Evolutionary conservation across 2,797 vertebrate species (phyloP), one percentile per base, ranked within the genome.

Genomic region (Rachycentron canadum): DNA sequence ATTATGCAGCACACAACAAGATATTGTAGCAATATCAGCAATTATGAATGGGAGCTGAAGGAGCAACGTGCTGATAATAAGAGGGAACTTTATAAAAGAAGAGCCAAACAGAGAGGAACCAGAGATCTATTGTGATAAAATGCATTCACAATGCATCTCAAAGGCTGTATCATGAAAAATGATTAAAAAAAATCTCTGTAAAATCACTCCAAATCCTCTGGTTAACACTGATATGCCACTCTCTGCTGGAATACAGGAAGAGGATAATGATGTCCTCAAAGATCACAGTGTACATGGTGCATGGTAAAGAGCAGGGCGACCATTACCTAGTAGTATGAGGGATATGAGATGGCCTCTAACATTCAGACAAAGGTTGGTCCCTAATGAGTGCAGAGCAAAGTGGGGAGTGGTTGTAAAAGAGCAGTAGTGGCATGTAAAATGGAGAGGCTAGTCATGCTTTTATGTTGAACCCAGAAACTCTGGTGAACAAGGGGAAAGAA

Each of bases 181-280:
- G 4, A 4, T 13, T 14, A 3, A 69, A 17, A 36, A 13, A 56
- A 21, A 69, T 58, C 17, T n/a, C 4, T 25, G 25, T 4, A 32
- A 61, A 78, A 65, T 57, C 43, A 13, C 14, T 58, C 4, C 28
- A 81, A 56, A 75, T 28, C 47, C 32, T 73, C 40, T 25, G 49
- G 23, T 79, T 72, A 81, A 78, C 64, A 82, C 2, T 36, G 21
- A 64, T 71, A 63, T 55, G 38, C 9, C 3, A 26, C 23, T 64
- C 57, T 79, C 52, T 69, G 75, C 56, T 34, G 59, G 76, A 85
- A 74, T 61, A 72, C 69, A 84, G 26, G 43, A 63, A 69, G 70
- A 76, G 60, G 76, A 86, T 91, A 90, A 91, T 79, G 76, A 92
- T 87, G 86, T 88, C 80, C 85, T 89, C 59, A 80, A 86, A 91